Conservation (phyloP, 2,797 vertebrate species). For the Pangasius mekongensis region DNA sequence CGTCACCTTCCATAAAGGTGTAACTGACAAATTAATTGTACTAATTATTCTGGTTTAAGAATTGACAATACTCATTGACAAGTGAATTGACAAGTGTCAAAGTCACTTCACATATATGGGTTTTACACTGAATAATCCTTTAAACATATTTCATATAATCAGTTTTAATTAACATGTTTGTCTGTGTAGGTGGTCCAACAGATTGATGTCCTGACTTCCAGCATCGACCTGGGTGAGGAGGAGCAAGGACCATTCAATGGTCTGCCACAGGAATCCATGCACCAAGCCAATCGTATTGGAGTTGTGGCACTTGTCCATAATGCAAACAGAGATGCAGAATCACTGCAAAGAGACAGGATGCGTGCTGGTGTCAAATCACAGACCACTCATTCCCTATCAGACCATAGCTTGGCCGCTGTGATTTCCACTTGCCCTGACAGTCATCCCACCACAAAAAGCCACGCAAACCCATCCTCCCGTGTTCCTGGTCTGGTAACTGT, state of each 20-base stretch:
- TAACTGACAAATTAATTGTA: neutral
- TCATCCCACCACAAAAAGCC: slow-evolving; percentile 16
- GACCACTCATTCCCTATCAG: slow-evolving; percentile 21
- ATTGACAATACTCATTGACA: too few species aligned
- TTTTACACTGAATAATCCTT: neutral
- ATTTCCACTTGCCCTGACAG: slow-evolving; percentile 8
- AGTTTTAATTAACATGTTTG: slow-evolving; percentile 10
- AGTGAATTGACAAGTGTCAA: neutral
- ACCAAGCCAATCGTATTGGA: slow-evolving; percentile 56
- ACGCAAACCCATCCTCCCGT: slow-evolving; percentile 67
- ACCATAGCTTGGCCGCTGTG: slow-evolving; percentile 61
- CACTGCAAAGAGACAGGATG: neutral
- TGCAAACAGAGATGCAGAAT: slow-evolving; percentile 21
- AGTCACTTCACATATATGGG: neutral
- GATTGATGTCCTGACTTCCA: slow-evolving; percentile 80
- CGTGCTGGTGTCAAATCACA: slow-evolving; percentile 37
- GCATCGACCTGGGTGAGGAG: slow-evolving; percentile 73
- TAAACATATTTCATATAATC: slow-evolving; percentile 2
- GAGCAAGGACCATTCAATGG: slow-evolving; percentile 41
- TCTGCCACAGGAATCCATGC: slow-evolving; percentile 51
- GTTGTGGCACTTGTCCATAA: slow-evolving; percentile 62
- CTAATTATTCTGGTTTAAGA: neutral
- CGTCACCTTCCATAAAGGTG: neutral
- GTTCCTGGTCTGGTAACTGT: slow-evolving; percentile 70
- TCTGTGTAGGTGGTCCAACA: slow-evolving; percentile 80